Evolutionary conservation across 1,140 invertebrate species (phyloP), one percentile per base, ranked within the genome.

Genomic region (Drosophila lowei): DNA sequence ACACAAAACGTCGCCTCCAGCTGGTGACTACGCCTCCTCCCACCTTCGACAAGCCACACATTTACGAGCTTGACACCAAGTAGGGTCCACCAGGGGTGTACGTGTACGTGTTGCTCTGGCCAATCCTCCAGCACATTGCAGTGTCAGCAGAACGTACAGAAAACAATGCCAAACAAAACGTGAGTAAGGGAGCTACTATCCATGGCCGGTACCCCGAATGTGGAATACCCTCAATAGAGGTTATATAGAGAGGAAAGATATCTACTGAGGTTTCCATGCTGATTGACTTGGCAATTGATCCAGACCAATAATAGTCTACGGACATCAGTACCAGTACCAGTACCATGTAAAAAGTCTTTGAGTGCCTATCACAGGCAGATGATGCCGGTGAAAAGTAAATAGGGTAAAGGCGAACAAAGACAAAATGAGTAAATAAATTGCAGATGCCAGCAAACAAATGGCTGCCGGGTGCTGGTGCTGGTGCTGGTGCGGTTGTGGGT

Each of bases 361-460:
- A 38, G 34, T 38, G 34, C 9, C 13, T 38, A 9, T 11, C 9
- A 9, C 34, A 38, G 30, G 53, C 50, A 50, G 49, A 61, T 84
- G 49, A 61, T 79, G 79, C 63, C 66, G 77, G 72, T 77, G 79
- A 49, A 65, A 84, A 62, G 77, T 64, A 74, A 78, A 79, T 77
- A 76, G 47, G 58, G 66, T 66, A 50, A 60, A 64, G 56, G 50
- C 63, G 67, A 44, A 34, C 44, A 44, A 16, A 0, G 23, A 67
- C 63, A 55, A 56, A 68, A 68, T 68, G 52, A 57, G 65, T 81
- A 83, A 78, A 81, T 81, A 74, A 74, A 83, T 79, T 84, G 65
- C 79, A 84, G 75, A 75, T 84, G 79, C 54, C 60, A 83, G 74
- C 79, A 78, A 83, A 75, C 54, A 72, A 83, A 71, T 67, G 65